Evolutionary conservation across 2,888 invertebrate genomes (phyloP).

Genomic region (Sesia bembeciformis): DNA sequence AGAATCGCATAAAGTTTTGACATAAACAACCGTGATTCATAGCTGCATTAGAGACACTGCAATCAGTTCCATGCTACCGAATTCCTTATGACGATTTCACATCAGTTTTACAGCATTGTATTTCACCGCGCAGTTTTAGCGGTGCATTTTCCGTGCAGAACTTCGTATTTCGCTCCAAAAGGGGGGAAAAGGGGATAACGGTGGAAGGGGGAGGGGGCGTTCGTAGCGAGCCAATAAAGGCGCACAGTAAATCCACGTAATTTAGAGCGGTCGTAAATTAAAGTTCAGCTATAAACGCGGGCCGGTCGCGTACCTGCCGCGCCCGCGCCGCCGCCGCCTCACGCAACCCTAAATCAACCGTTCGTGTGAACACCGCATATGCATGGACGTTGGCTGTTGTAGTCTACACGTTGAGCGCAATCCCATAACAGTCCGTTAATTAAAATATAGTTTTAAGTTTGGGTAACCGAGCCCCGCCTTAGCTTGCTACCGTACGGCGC

Average conservation of each 20-base stretch:
- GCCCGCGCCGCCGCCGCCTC: conserved; percentile 26
- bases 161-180: conserved; percentile 24
- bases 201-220: conserved; percentile 26
- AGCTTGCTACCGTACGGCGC: too few relatives aligned
- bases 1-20: too few relatives aligned
- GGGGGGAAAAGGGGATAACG: conserved; percentile 37
- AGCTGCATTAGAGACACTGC: not conserved
- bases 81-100: conserved; percentile 1
- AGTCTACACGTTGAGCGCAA: too few relatives aligned
- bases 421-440: too few relatives aligned
- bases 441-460: too few relatives aligned
- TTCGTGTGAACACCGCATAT: conserved; percentile 44
- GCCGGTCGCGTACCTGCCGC: conserved; percentile 58
- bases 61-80: conserved; percentile 9
- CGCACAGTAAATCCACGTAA: conserved; percentile 72
- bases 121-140: conserved; percentile 25
- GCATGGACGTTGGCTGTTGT: conserved; percentile 10
- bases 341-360: conserved; percentile 35
- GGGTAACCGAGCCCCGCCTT: too few relatives aligned
- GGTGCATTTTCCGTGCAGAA: conserved; percentile 36
- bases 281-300: conserved; percentile 68
- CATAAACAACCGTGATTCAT: too few relatives aligned
- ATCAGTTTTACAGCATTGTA: not conserved
- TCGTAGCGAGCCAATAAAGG: conserved; percentile 68
- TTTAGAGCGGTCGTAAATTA: conserved; percentile 71